Percentiles rank a stretch among this genome's conserved stretches.
phyloP scores from a whole-genome alignment of 2,888 invertebrate species.

The Dolichomitus sp. region DNA sequence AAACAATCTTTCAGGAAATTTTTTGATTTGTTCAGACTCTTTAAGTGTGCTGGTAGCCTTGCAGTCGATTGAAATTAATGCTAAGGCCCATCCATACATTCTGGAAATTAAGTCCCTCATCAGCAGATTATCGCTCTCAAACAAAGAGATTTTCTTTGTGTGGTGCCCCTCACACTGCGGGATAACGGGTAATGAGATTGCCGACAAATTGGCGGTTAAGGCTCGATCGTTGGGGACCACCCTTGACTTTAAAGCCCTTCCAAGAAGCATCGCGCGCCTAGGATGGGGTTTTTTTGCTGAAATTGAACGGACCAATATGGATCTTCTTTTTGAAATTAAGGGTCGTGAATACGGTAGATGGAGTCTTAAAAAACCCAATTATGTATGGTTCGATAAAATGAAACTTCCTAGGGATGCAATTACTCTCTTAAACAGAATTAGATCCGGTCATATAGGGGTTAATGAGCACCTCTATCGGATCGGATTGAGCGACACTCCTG shows the following conservation, averaged over 20 bases:
- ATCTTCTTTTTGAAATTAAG: too few relatives aligned
- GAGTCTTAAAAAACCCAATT: too few relatives aligned
- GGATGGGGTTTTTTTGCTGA: too few relatives aligned
- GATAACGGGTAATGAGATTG: not conserved
- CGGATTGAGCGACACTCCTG: too few relatives aligned
- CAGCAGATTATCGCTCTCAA: not conserved
- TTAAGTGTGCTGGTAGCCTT: not conserved
- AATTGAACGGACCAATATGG: too few relatives aligned
- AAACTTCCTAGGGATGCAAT: too few relatives aligned
- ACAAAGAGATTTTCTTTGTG: not conserved
- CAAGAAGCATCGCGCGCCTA: not conserved
- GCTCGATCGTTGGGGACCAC: not conserved
- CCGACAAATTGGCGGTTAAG: not conserved
- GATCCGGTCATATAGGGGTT: too few relatives aligned
- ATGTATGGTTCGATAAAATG: too few relatives aligned
- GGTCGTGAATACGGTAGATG: too few relatives aligned
- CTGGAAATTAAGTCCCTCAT: not conserved
- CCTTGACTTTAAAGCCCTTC: not conserved
- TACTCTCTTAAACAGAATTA: too few relatives aligned
- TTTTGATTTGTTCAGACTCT: not conserved
- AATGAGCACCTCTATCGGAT: too few relatives aligned
- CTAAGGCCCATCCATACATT: not conserved
- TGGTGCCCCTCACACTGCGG: not conserved
- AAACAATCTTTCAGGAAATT: not conserved
- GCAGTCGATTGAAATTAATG: not conserved